phyloP scores from a whole-genome alignment of 1,140 invertebrate genomes.

The Phymorhynchus buccinoides region DNA sequence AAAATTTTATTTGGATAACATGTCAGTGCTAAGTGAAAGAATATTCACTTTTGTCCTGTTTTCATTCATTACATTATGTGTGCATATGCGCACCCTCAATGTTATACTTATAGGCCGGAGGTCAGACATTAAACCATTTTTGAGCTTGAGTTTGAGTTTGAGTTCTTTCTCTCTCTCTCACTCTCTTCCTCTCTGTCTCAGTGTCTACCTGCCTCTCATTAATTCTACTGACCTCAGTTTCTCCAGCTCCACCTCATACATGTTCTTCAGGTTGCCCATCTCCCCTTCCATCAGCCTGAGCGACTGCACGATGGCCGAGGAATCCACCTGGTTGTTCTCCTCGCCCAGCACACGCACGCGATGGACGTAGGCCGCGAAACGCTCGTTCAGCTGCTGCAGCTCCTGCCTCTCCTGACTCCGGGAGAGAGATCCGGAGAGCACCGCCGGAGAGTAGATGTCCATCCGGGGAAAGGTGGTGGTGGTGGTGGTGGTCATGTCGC shows the following conservation, averaged over 20 bases:
- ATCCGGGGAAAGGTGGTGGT: background rate
- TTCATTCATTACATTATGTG: too few species aligned
- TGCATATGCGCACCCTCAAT: too few species aligned
- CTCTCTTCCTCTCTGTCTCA: too few species aligned
- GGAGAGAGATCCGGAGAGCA: slow-evolving; percentile 28
- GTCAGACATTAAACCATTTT: too few species aligned
- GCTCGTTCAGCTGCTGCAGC: slow-evolving; percentile 60
- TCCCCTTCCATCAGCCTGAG: slow-evolving; percentile 59
- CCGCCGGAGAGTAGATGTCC: slow-evolving; percentile 5
- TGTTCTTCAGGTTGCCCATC: slow-evolving; percentile 54
- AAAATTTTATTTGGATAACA: too few species aligned
- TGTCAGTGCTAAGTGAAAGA: too few species aligned
- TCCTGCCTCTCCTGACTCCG: slow-evolving; percentile 60
- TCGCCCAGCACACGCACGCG: slow-evolving; percentile 56
- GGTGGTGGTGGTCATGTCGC: background rate
- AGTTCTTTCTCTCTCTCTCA: too few species aligned
- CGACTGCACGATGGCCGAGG: slow-evolving; percentile 57
- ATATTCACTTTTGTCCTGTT: too few species aligned
- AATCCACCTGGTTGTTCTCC: slow-evolving; percentile 52
- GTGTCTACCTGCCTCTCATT: too few species aligned
- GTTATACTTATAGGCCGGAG: too few species aligned
- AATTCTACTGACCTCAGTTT: slow-evolving; percentile 60
- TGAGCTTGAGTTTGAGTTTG: too few species aligned
- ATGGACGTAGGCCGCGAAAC: slow-evolving; percentile 55
- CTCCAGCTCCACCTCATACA: slow-evolving; percentile 65